Conservation (phyloP, 1,140 invertebrate genomes). For the Akabosia matsudoensis region DNA sequence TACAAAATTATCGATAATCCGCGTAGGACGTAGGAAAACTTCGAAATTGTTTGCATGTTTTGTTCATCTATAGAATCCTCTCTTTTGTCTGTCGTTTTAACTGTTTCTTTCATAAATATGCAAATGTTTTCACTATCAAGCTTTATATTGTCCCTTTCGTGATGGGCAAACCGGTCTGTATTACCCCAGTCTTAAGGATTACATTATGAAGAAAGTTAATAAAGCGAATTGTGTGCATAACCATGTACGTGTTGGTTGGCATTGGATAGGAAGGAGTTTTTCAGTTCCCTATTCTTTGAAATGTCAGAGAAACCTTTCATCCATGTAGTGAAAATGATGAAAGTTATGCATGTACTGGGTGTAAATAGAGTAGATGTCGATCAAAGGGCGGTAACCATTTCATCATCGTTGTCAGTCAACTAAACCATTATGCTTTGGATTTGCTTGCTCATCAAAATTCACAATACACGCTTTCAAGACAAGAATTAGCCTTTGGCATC, state of each 20-base stretch:
- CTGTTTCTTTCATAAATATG: too few species aligned
- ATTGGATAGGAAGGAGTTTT: background rate
- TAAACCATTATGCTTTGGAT: background rate
- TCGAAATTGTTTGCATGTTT: too few species aligned
- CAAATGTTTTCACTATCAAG: too few species aligned
- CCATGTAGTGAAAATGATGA: background rate
- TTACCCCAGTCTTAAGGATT: too few species aligned
- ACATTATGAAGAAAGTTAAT: background rate
- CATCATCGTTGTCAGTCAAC: background rate
- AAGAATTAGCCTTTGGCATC: conserved; percentile 1
- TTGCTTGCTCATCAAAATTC: conserved; percentile 7
- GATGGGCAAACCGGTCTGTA: too few species aligned
- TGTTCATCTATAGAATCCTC: too few species aligned
- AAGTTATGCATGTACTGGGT: background rate
- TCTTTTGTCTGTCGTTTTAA: too few species aligned
- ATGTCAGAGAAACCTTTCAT: background rate
- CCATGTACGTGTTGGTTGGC: background rate
- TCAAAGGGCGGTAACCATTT: background rate
- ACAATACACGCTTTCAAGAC: background rate
- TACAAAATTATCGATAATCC: too few species aligned
- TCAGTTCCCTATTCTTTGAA: background rate
- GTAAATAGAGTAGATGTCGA: background rate
- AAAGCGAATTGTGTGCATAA: background rate
- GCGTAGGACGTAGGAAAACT: too few species aligned
- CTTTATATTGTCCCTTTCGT: too few species aligned